Base-by-base conservation (phyloP, 2,113 vertebrate genomes). In the Chaenocephalus aceratus region DNA sequence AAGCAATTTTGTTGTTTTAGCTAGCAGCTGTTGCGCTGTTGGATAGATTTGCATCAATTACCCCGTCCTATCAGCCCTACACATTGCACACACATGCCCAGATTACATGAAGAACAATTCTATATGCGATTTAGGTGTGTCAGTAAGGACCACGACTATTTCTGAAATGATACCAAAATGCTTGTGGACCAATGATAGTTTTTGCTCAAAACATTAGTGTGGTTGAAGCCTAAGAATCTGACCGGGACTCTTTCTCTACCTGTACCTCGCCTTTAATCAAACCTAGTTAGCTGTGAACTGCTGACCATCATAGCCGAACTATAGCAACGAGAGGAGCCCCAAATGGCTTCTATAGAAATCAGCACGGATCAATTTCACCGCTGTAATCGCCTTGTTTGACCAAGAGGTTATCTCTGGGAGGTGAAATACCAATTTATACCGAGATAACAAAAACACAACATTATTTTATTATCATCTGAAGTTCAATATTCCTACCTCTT, bases 401-500 rank as follows among this genome's bases (percentile, higher is more conserved):
- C 13, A 48, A 45, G 41, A 51, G 53, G 34, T 79, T 67, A 16
- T 77, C 60, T 56, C 2, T 44, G 30, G 30, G 30, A 12, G 53
- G 76, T 63, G 44, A 67, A 67, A 76, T 21, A 60, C 71, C 62
- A 76, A 41, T 3, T 30, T 30, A 30, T 4, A 30, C 30, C 30
- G 30, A 30, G 30, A 64, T 58, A 79, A 57, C 54, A 48, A 76
- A 26, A 56, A 49, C 16, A 62, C 21, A 14, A 45, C 56, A 56
- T 12, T 18, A 57, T 23, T 67, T 66, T 10, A 45, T 48, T 41
- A 16, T 46, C 72, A 30, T 45, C 56, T 46, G 10, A 66, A 16
- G 59, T 67, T 68, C 8, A 61, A 18, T 23, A 2, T 13, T 49
- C 51, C 30, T 30, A 30, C 30, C 52, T 7, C 36, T 41, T 41